phyloP scores from a whole-genome alignment of 1,140 invertebrate genomes.

The Drosophila mayri region DNA sequence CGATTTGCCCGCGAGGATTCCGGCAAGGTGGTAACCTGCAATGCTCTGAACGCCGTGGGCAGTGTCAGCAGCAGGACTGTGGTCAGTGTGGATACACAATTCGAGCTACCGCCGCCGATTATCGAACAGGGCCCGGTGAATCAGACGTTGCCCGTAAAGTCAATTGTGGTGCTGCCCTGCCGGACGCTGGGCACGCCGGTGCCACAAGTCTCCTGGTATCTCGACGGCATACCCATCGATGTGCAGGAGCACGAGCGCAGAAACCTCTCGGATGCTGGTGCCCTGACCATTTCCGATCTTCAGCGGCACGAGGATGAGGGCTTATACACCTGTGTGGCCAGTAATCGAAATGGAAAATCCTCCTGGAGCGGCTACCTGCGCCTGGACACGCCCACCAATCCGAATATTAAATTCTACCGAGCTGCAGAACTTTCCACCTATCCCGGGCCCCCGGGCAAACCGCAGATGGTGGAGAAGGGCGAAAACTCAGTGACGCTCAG shows the following conservation, averaged over 20 bases:
- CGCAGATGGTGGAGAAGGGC: conserved; percentile 90
- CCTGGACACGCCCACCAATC: conserved; percentile 92
- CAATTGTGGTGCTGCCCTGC: conserved; percentile 91
- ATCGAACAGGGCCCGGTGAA: conserved; percentile 95
- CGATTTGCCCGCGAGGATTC: conserved; percentile 88
- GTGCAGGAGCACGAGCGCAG: conserved; percentile 87
- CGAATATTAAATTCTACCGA: conserved; percentile 93
- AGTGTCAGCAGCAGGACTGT: conserved; percentile 91
- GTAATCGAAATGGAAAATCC: conserved; percentile 92
- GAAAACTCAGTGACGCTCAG: conserved; percentile 91
- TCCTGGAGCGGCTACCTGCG: conserved; percentile 93
- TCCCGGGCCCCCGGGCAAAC: conserved; percentile 92
- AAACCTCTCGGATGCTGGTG: conserved; percentile 89
- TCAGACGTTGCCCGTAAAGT: conserved; percentile 93
- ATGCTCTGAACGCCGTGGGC: conserved; percentile 92
- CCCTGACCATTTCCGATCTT: conserved; percentile 91
- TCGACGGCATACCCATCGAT: conserved; percentile 90
- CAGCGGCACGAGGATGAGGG: conserved; percentile 90
- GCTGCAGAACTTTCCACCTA: conserved; percentile 90
- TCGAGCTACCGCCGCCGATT: conserved; percentile 93
- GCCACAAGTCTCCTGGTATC: conserved; percentile 94
- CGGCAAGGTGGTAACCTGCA: conserved; percentile 90
- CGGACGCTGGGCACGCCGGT: conserved; percentile 90
- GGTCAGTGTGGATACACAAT: conserved; percentile 91
- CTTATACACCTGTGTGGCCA: conserved; percentile 93